Conservation (phyloP, 2,113 vertebrate genomes). For the Pagrus major region DNA sequence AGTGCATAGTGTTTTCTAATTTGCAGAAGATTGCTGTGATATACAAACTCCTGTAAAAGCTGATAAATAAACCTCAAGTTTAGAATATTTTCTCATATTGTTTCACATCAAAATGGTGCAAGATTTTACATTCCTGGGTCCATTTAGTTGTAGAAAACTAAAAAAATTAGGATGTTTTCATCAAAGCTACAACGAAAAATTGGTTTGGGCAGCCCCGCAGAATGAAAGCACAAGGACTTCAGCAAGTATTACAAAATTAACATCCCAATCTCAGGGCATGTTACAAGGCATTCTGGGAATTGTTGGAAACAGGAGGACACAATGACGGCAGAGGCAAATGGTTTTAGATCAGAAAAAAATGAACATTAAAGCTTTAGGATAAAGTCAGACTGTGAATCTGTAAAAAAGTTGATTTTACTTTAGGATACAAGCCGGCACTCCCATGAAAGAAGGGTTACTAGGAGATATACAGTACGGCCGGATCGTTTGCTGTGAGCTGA, state of each 20-base stretch:
- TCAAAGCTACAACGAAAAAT: neutral
- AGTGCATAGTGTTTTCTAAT: no score
- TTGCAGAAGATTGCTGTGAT: no score
- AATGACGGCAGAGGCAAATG: neutral
- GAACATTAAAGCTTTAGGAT: neutral
- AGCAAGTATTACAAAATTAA: neutral
- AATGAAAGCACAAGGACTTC: no score
- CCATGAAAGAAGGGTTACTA: constrained; percentile 1
- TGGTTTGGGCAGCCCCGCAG: no score
- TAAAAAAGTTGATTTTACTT: neutral
- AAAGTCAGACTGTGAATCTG: no score
- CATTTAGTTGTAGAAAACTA: neutral
- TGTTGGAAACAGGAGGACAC: neutral
- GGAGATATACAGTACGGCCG: constrained; percentile 1
- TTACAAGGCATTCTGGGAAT: neutral
- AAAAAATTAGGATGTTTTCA: neutral
- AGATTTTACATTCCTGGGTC: neutral
- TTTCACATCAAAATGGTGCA: neutral
- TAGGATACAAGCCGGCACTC: neutral
- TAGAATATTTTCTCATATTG: neutral
- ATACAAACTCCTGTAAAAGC: neutral
- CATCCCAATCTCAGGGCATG: neutral
- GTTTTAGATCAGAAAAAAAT: neutral
- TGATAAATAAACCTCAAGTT: neutral
- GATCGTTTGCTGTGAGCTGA: constrained; percentile 28